Conservation (phyloP, 1,140 invertebrate species). For the Papilio polyxenes region DNA sequence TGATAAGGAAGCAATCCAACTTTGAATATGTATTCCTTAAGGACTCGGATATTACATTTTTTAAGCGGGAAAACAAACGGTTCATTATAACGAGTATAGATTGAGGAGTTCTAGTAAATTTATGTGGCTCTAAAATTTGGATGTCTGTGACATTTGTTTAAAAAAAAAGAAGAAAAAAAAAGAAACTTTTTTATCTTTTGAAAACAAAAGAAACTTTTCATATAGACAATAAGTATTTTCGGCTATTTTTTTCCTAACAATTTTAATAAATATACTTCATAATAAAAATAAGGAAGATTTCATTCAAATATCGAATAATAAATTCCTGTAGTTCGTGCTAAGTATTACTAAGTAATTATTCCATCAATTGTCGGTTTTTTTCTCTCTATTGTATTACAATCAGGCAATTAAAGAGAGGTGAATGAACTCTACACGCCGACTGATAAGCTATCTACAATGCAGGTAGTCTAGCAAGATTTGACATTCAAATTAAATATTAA, state of each 20-base stretch:
- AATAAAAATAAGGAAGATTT: slow-evolving; percentile 1
- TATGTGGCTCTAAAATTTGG: too few species aligned
- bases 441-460: slow-evolving; percentile 23
- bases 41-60: background rate
- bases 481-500: background rate
- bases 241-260: too few species aligned
- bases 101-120: too few species aligned
- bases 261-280: too few species aligned
- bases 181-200: too few species aligned
- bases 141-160: too few species aligned
- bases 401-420: slow-evolving; percentile 28
- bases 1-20: slow-evolving; percentile 31
- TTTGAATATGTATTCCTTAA: slow-evolving; percentile 5
- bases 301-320: background rate
- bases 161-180: too few species aligned
- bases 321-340: background rate
- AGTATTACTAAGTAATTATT: slow-evolving; percentile 27
- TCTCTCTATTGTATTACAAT: slow-evolving; percentile 31
- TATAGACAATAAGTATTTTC: too few species aligned
- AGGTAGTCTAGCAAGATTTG: slow-evolving; percentile 26
- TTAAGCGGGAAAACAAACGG: background rate
- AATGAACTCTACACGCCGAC: background rate
- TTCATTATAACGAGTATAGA: background rate
- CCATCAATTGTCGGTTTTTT: slow-evolving; percentile 31
- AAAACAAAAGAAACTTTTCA: too few species aligned